Percentiles rank a stretch among this genome's conserved stretches.
These are phyloP conservation scores for Montifringilla adamsi DNA, from an alignment of 2,113 vertebrate species.

Conservation along the genomic window DNA sequence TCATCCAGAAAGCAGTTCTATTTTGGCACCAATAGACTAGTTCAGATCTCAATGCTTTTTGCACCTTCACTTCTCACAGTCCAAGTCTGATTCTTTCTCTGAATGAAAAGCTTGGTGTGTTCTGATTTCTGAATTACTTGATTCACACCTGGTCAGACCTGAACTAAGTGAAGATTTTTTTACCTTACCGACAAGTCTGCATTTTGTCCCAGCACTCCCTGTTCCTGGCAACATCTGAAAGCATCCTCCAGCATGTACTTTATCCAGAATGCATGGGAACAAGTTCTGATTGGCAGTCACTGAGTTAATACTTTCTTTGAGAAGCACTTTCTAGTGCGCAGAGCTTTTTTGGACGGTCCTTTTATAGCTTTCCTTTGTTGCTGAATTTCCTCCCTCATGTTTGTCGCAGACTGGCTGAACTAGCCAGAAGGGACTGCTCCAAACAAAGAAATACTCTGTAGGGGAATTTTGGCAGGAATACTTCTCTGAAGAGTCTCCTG, in stretches of 20 bases:
- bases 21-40: background rate
- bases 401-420: background rate
- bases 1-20: background rate
- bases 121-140: background rate
- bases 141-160: background rate
- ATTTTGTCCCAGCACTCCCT: background rate
- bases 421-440: background rate
- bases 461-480: slow-evolving; percentile 15
- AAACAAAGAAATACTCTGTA: slow-evolving; percentile 41
- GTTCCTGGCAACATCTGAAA: slow-evolving; percentile 19
- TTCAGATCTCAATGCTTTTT: background rate
- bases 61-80: background rate
- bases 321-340: background rate
- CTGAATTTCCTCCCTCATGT: background rate
- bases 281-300: background rate
- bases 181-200: background rate
- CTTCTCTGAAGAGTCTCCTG: background rate
- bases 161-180: background rate
- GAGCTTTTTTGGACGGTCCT: background rate
- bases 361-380: background rate
- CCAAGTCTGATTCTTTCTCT: background rate
- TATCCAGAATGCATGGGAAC: background rate
- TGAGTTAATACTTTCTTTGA: background rate
- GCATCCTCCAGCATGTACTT: background rate
- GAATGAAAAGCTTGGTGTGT: background rate